Evolutionary conservation across 2,113 vertebrate genomes (phyloP).

Genomic region (Nipponia nippon): DNA sequence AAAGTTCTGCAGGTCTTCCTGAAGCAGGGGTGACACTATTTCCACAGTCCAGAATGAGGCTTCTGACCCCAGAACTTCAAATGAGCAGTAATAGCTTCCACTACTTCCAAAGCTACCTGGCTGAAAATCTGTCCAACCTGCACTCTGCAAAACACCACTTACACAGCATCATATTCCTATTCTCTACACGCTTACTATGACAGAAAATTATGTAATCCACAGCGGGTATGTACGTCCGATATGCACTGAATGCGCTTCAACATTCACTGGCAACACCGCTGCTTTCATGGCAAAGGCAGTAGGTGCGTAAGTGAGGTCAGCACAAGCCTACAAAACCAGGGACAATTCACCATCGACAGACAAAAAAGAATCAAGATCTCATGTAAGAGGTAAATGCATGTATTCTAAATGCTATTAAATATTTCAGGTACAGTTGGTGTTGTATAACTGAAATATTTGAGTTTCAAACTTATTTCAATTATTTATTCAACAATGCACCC

Average conservation of each 20-base stretch:
- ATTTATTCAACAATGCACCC: background rate
- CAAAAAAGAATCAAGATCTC: background rate
- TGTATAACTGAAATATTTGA: background rate
- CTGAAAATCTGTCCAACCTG: background rate
- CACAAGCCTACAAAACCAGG: background rate
- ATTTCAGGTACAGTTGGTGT: background rate
- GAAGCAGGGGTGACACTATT: background rate
- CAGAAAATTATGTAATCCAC: background rate
- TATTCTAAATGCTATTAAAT: background rate
- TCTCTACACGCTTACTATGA: background rate
- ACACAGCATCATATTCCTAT: background rate
- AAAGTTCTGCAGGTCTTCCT: background rate
- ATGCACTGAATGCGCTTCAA: background rate
- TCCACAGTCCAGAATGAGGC: background rate
- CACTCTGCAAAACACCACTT: background rate
- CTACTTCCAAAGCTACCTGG: background rate
- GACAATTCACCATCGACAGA: background rate
- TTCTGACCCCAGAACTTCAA: background rate
- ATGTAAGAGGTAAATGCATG: background rate
- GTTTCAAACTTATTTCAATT: background rate
- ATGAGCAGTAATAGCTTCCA: background rate
- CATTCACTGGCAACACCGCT: background rate
- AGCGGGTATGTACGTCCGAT: background rate
- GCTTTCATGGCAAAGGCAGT: background rate
- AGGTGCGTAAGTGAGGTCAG: background rate